These are phyloP conservation scores for Blomia tropicalis DNA, from an alignment of 2,888 invertebrate genomes.

Conservation along the genomic window DNA sequence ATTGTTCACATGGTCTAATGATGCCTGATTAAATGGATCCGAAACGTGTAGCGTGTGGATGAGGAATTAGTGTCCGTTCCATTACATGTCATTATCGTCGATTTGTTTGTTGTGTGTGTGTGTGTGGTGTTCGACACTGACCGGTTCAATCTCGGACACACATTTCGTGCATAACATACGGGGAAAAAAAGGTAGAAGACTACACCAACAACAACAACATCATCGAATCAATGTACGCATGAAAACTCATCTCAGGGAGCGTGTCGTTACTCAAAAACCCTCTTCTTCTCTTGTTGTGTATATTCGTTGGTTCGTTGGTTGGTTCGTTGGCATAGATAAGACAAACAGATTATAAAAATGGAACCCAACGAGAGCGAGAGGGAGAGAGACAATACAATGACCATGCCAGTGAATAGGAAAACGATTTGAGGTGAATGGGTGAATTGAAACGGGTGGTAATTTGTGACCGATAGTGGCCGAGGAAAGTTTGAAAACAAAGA, in stretches of 20 bases:
- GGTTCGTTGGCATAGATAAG: constrained; percentile 4
- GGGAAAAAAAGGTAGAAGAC: too few relatives aligned
- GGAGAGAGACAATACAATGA: background rate
- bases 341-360: background rate
- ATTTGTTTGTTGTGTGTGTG: background rate
- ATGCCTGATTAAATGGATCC: constrained; percentile 7
- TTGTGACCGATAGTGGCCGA: constrained; percentile 15
- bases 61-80: constrained; percentile 11
- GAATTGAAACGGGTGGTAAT: constrained; percentile 1
- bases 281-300: too few relatives aligned
- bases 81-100: constrained; percentile 14
- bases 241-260: background rate
- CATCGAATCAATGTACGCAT: background rate
- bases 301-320: background rate
- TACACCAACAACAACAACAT: too few relatives aligned
- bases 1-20: constrained; percentile 11
- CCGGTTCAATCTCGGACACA: too few relatives aligned
- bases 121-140: background rate
- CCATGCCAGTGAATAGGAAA: background rate
- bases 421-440: background rate
- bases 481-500: background rate
- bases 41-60: background rate
- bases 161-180: too few relatives aligned
- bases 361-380: background rate
- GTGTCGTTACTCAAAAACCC: too few relatives aligned